Conservation (phyloP, 2,113 vertebrate species). For the Erythrocercus mccallii region DNA sequence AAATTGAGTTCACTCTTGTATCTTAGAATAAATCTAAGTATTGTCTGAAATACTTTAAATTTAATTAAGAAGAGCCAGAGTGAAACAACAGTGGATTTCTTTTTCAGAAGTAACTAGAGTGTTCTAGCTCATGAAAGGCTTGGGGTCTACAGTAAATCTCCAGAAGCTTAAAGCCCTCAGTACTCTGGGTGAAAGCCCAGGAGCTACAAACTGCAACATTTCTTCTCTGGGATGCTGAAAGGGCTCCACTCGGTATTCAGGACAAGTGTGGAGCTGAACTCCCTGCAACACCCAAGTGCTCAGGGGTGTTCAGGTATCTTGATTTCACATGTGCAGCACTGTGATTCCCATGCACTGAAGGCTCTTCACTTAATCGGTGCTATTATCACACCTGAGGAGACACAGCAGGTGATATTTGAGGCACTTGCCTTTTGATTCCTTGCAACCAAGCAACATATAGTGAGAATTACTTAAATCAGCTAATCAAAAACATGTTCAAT, state of each 20-base stretch:
- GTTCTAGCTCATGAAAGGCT: not conserved
- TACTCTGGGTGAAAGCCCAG: not conserved
- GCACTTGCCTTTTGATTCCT: constrained; percentile 41
- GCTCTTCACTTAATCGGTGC: constrained; percentile 33
- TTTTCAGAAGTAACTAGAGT: not conserved
- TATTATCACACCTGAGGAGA: constrained; percentile 59
- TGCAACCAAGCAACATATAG: constrained; percentile 43
- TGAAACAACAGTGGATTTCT: not conserved
- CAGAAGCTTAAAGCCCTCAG: not conserved
- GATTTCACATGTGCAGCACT: not conserved
- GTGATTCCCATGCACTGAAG: not conserved
- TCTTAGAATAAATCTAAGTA: not conserved
- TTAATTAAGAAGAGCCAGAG: not conserved
- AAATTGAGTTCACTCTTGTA: not conserved
- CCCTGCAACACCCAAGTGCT: not conserved
- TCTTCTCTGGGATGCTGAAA: not conserved
- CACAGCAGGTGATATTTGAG: constrained; percentile 41
- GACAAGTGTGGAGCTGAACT: not conserved
- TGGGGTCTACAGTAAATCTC: not conserved
- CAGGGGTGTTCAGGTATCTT: not conserved
- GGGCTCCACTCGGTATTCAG: not conserved
- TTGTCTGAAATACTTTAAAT: not conserved
- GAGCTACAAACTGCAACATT: not conserved
- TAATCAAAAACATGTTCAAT: constrained; percentile 39
- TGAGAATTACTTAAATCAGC: constrained; percentile 53